Conservation (phyloP, 2,888 invertebrate genomes). For the Habroteleia sp. region DNA sequence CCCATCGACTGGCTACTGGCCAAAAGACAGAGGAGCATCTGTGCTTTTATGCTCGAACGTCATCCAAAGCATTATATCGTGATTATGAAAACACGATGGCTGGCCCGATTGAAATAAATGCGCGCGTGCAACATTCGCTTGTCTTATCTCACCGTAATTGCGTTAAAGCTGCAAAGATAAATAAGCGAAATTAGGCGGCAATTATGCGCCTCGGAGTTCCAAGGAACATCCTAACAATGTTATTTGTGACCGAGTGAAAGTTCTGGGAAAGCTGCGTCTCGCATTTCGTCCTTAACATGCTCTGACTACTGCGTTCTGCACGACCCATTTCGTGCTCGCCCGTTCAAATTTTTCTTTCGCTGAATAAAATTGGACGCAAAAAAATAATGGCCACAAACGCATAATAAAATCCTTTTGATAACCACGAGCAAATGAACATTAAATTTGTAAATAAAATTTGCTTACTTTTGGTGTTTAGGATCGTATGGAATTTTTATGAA, state of each 20-base stretch:
- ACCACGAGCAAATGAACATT: too few species aligned
- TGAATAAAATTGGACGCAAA: too few species aligned
- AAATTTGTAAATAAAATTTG: too few species aligned
- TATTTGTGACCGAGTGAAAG: conserved; percentile 54
- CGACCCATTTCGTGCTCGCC: conserved; percentile 15
- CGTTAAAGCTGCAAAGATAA: conserved; percentile 32
- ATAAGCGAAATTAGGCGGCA: conserved; percentile 41
- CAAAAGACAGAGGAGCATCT: conserved; percentile 45
- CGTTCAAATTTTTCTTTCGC: too few species aligned
- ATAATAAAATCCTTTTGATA: too few species aligned
- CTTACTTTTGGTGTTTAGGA: too few species aligned
- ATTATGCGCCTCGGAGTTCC: conserved; percentile 24
- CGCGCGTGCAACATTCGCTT: conserved; percentile 24
- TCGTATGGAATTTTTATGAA: too few species aligned
- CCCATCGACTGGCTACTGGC: conserved; percentile 66
- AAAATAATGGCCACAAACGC: too few species aligned
- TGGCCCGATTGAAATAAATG: conserved; percentile 39
- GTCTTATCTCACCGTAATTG: conserved; percentile 32
- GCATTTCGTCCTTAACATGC: conserved; percentile 30
- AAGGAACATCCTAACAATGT: conserved; percentile 34
- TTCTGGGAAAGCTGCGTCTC: conserved; percentile 43
- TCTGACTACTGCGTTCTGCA: conserved; percentile 16
- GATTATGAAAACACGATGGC: conserved; percentile 36
- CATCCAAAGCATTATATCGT: conserved; percentile 32
- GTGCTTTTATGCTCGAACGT: background rate